Evolutionary conservation across 2,888 invertebrate species (phyloP).

Genomic region (Nomada ferruginata): DNA sequence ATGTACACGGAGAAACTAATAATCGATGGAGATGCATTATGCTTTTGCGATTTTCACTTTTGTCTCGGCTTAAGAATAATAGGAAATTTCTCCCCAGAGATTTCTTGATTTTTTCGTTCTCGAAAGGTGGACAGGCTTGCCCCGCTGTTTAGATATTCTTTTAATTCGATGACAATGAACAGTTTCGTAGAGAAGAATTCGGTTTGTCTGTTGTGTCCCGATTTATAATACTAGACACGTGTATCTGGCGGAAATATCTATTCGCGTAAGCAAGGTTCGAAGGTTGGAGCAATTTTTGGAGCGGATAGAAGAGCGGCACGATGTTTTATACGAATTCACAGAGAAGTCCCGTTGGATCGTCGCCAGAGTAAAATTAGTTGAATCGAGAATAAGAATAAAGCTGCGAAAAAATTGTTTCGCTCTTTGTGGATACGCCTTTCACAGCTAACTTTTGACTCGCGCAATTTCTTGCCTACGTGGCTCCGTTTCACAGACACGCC

Average conservation of each 20-base stretch:
- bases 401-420: conserved; percentile 29
- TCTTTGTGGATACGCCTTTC: conserved; percentile 11
- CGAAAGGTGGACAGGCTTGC: no score
- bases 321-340: conserved; percentile 8
- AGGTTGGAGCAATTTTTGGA: background rate
- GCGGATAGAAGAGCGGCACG: conserved; percentile 9
- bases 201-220: no score
- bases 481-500: background rate
- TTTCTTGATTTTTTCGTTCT: no score
- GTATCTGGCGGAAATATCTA: background rate
- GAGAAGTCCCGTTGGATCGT: conserved; percentile 43
- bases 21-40: no score
- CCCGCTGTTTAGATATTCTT: no score
- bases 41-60: conserved; percentile 13
- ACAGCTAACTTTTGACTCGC: conserved; percentile 21
- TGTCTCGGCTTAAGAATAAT: conserved; percentile 12
- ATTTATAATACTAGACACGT: background rate
- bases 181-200: no score
- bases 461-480: background rate
- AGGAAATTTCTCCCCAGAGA: no score
- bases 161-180: no score
- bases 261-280: background rate
- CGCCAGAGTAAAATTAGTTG: conserved; percentile 59
- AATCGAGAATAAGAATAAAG: conserved; percentile 33
- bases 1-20: no score